Base-by-base conservation (phyloP, 2,113 vertebrate species). In the Pterocles gutturalis region DNA sequence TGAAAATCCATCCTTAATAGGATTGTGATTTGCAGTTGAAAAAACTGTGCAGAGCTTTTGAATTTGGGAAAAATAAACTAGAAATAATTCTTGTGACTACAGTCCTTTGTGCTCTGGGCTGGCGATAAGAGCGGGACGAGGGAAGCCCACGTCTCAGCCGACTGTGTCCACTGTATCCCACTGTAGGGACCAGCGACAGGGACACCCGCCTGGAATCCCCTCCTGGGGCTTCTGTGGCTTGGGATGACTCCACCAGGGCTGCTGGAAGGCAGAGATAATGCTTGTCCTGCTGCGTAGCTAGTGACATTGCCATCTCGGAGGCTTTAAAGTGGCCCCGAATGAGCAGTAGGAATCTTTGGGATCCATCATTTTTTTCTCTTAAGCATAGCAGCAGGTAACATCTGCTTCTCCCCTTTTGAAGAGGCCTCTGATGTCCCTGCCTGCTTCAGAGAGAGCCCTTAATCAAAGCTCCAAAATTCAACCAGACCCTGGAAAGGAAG, bases 111-210 rank as follows among this genome's bases (percentile, higher is more conserved):
- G 17, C 45, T 5, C 34, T 13, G n/a, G 26, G 55, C 81, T 25
- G 45, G n/a, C 0, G 2, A 10, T 9, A 33, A 17, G 29, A 41
- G 22, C 0, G 0, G 66, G 54, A 18, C 0, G 0, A 21, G 70
- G 77, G 43, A 48, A 17, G 61, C 31, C 45, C 29, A 4, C 0
- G 0, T 4, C 60, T 51, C 1, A 1, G 12, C 21, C 49, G n/a
- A 21, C 80, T 55, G 83, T 43, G 60, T 84, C 61, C 61, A 41
- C 28, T 1, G 0, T 3, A 17, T 16, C 57, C 58, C 2, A 6
- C 94, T 33, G 34, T 29, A 34, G 7, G 4, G 36, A 41, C 12
- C 66, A 31, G 36, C 5, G 1, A 26, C 29, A 36, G 61, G 4
- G 91, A 33, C 3, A 17, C 54, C 49, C 2, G 0, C 31, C 58